Evolutionary conservation across 2,888 invertebrate species (phyloP).

Genomic region (Notodonta ziczac): DNA sequence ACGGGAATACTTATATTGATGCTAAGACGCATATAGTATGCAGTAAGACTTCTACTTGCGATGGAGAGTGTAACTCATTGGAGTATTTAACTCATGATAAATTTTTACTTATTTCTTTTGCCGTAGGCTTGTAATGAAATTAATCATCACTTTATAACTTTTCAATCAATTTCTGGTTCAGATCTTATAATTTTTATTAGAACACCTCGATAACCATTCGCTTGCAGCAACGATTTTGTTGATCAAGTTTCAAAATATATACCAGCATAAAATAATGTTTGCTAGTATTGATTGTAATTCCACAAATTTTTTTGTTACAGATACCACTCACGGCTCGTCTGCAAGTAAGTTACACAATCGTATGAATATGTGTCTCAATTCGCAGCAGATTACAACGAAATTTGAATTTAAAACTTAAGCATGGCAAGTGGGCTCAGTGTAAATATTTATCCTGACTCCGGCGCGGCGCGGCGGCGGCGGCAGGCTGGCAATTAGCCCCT

Average conservation of each 20-base stretch:
- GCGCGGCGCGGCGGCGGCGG: slow-evolving; percentile 25
- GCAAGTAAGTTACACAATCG: slow-evolving; percentile 3
- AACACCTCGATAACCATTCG: too few relatives aligned
- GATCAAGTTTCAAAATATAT: too few relatives aligned
- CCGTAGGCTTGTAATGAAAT: too few relatives aligned
- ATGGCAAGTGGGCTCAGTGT: slow-evolving; percentile 49
- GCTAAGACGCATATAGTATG: not conserved
- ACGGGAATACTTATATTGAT: not conserved
- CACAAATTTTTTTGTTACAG: slow-evolving; percentile 23
- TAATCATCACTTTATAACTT: too few relatives aligned
- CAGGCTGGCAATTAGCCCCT: slow-evolving; percentile 63
- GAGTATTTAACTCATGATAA: too few relatives aligned
- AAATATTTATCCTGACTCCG: slow-evolving; percentile 66
- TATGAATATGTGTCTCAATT: slow-evolving; percentile 25
- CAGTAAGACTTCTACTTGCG: not conserved
- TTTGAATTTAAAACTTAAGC: slow-evolving; percentile 73
- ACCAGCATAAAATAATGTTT: not conserved
- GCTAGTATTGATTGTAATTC: not conserved
- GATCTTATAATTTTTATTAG: too few relatives aligned
- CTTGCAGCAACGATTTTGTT: too few relatives aligned
- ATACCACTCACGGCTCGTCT: slow-evolving; percentile 1
- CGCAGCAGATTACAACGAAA: slow-evolving; percentile 62
- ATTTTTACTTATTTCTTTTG: too few relatives aligned
- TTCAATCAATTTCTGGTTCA: too few relatives aligned
- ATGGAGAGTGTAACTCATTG: too few relatives aligned